Conservation (phyloP, 2,888 invertebrate genomes). For the Drosophila nr. perissopoda region DNA sequence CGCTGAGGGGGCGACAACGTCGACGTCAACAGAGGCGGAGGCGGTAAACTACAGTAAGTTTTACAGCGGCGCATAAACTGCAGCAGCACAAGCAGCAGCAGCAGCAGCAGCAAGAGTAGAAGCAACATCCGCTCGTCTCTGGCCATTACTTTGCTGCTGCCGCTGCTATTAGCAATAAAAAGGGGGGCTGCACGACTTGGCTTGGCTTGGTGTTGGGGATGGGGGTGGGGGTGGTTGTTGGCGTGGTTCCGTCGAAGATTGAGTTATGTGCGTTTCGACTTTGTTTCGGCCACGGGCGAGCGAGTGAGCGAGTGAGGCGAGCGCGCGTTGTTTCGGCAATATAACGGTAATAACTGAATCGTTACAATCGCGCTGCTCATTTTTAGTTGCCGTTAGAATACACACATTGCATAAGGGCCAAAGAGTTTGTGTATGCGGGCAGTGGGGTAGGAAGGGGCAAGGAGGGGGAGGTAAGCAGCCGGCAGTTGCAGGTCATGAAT, state of each 20-base stretch:
- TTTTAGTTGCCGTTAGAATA: slow-evolving; percentile 79
- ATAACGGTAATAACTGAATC: slow-evolving; percentile 83
- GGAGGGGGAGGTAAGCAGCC: slow-evolving; percentile 10
- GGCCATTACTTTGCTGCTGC: slow-evolving; percentile 27
- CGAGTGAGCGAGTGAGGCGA: slow-evolving; percentile 21
- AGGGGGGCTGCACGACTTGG: slow-evolving; percentile 33
- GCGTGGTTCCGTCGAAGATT: slow-evolving; percentile 77
- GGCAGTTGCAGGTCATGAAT: slow-evolving; percentile 84
- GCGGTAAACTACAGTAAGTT: slow-evolving; percentile 79
- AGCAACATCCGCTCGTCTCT: slow-evolving; percentile 21
- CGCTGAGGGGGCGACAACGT: slow-evolving; percentile 3
- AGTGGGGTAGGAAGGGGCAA: not conserved
- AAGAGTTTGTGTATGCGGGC: not conserved
- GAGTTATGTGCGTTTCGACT: slow-evolving; percentile 83
- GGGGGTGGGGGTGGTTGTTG: slow-evolving; percentile 22
- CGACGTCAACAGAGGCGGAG: slow-evolving; percentile 4
- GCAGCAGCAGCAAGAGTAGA: slow-evolving; percentile 16
- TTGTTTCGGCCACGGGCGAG: slow-evolving; percentile 68
- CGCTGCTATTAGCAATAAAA: slow-evolving; percentile 75
- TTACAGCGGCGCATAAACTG: slow-evolving; percentile 76
- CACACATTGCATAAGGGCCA: slow-evolving; percentile 35
- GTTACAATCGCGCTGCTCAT: slow-evolving; percentile 71
- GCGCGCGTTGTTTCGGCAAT: slow-evolving; percentile 79
- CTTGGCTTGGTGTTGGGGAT: not conserved
- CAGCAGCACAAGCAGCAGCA: slow-evolving; percentile 47